Evolutionary conservation across 1,140 invertebrate genomes (phyloP).

Genomic region (Achatina immaculata): DNA sequence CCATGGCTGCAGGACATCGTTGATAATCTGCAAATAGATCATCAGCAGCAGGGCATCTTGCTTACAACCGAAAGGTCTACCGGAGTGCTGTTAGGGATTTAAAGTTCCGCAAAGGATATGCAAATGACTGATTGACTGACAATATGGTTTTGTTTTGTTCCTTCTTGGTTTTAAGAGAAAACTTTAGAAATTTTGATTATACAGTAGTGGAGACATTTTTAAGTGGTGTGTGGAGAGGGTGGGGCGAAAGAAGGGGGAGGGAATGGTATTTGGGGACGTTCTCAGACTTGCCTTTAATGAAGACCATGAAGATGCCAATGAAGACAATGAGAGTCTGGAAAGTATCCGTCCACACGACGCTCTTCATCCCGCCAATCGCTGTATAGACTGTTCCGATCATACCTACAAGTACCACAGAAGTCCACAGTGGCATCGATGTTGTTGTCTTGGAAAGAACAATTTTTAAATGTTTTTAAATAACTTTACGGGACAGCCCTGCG

Average conservation of each 20-base stretch:
- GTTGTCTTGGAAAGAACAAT: slow-evolving; percentile 9
- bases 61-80: too few relatives aligned
- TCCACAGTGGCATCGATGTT: slow-evolving; percentile 44
- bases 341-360: slow-evolving; percentile 88
- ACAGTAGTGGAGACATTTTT: not conserved
- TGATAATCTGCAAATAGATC: too few relatives aligned
- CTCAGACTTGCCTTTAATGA: slow-evolving; percentile 37
- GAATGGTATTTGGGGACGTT: too few relatives aligned
- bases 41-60: too few relatives aligned
- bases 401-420: slow-evolving; percentile 48
- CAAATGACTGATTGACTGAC: too few relatives aligned
- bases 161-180: not conserved
- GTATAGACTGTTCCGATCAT: slow-evolving; percentile 49
- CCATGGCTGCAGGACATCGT: too few relatives aligned
- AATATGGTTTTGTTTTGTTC: too few relatives aligned
- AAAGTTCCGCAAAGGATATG: too few relatives aligned
- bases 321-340: slow-evolving; percentile 76
- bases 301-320: slow-evolving; percentile 31
- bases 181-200: not conserved
- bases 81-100: too few relatives aligned
- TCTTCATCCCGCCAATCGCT: slow-evolving; percentile 86
- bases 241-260: not conserved
- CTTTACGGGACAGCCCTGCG: too few relatives aligned
- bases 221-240: not conserved
- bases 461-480: too few relatives aligned